Evolutionary conservation across 2,113 vertebrate species (phyloP).

Genomic region (Pyrgilauda ruficollis): DNA sequence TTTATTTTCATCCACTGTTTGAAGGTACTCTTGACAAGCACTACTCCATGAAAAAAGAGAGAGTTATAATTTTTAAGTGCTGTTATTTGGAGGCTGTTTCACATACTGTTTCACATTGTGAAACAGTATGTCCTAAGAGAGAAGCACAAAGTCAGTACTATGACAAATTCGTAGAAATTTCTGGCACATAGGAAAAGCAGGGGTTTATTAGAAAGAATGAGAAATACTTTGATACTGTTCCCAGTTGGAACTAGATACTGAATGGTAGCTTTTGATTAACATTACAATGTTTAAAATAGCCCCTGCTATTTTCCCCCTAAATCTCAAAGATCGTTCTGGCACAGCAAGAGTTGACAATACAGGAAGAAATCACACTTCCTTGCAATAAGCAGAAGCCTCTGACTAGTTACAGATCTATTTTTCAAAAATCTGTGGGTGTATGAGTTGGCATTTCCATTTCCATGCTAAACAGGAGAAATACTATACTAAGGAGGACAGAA

Average conservation of each 20-base stretch:
- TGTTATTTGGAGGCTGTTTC: not conserved
- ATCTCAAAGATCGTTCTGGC: not conserved
- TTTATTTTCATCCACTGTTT: not conserved
- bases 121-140: not conserved
- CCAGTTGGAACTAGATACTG: not conserved
- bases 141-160: not conserved
- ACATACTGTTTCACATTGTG: not conserved
- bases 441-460: not conserved
- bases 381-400: not conserved
- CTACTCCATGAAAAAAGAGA: not conserved
- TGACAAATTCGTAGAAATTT: not conserved
- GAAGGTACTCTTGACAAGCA: not conserved
- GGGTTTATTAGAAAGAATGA: not conserved
- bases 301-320: not conserved
- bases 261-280: not conserved
- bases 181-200: not conserved
- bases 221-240: not conserved
- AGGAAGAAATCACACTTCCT: not conserved
- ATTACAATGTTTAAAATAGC: not conserved
- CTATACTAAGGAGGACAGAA: not conserved
- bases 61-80: not conserved
- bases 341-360: not conserved
- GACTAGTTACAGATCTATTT: not conserved
- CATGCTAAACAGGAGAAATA: not conserved
- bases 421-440: not conserved